Conservation (phyloP, 2,797 vertebrate species). For the Ambastaia sidthimunki region DNA sequence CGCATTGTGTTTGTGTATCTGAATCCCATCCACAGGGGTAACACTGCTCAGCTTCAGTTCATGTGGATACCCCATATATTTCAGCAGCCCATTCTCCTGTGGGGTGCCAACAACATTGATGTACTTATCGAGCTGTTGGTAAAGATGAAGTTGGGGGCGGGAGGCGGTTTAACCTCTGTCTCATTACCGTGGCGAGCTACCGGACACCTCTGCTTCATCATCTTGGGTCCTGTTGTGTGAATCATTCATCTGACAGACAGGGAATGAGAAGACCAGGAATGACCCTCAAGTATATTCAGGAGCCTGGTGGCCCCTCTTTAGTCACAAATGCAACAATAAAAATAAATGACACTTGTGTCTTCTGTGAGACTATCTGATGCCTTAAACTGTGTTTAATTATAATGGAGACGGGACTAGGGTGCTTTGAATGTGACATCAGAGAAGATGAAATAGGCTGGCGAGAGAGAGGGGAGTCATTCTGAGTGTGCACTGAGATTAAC, state of each 20-base stretch:
- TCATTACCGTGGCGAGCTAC: slow-evolving; percentile 62
- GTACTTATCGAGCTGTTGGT: slow-evolving; percentile 48
- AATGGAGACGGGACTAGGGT: slow-evolving; percentile 7
- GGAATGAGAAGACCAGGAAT: slow-evolving; percentile 45
- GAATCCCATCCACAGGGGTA: slow-evolving; percentile 32
- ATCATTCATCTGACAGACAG: slow-evolving; percentile 56
- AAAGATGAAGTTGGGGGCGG: slow-evolving; percentile 49
- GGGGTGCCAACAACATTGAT: slow-evolving; percentile 40
- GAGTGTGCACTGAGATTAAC: background rate
- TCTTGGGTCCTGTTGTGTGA: background rate
- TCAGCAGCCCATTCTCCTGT: slow-evolving; percentile 40
- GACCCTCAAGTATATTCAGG: slow-evolving; percentile 54
- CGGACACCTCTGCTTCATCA: slow-evolving; percentile 21
- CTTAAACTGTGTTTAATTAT: slow-evolving; percentile 45
- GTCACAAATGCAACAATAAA: slow-evolving; percentile 41
- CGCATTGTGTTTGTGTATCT: slow-evolving; percentile 43
- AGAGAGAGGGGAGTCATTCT: background rate
- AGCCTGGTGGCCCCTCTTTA: slow-evolving; percentile 41
- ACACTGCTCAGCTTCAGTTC: slow-evolving; percentile 14
- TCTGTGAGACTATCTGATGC: slow-evolving; percentile 37
- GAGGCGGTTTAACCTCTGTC: slow-evolving; percentile 65
- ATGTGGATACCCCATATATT: slow-evolving; percentile 31
- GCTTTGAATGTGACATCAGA: slow-evolving; percentile 21
- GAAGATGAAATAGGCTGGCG: background rate
- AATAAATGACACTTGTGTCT: slow-evolving; percentile 59